phyloP scores from a whole-genome alignment of 2,797 vertebrate species.

The Mus minutoides region DNA sequence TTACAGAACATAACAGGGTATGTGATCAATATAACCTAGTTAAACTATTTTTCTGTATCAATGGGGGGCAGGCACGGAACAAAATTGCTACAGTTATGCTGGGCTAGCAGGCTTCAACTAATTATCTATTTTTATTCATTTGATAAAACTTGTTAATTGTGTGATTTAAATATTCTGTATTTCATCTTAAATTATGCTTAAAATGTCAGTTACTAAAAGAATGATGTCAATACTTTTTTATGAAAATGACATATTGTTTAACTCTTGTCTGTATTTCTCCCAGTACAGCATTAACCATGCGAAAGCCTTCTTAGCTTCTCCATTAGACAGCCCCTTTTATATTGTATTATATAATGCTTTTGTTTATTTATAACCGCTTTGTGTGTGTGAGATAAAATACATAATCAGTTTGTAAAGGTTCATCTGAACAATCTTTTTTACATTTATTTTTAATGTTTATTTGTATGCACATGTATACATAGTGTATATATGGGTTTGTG shows the following conservation, averaged over 20 bases:
- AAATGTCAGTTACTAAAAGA: conserved; percentile 27
- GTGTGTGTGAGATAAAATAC: neutral
- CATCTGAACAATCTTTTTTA: neutral
- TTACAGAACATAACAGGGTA: neutral
- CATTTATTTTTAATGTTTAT: neutral
- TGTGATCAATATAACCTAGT: neutral
- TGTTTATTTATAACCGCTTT: neutral
- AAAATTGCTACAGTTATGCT: neutral
- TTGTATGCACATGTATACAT: neutral
- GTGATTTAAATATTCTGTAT: neutral
- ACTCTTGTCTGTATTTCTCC: neutral
- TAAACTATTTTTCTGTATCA: neutral
- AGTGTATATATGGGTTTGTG: neutral
- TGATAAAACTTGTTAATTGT: neutral
- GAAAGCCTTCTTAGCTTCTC: neutral
- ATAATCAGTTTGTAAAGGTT: neutral
- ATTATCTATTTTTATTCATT: neutral
- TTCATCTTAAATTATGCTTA: neutral
- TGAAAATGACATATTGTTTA: neutral
- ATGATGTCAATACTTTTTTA: neutral
- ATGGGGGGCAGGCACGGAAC: neutral
- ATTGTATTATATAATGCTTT: neutral
- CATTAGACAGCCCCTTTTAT: neutral
- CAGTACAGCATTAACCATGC: neutral
- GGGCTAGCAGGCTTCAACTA: neutral